Conservation (phyloP, 1,140 invertebrate species). For the Latrodectus geometricus region DNA sequence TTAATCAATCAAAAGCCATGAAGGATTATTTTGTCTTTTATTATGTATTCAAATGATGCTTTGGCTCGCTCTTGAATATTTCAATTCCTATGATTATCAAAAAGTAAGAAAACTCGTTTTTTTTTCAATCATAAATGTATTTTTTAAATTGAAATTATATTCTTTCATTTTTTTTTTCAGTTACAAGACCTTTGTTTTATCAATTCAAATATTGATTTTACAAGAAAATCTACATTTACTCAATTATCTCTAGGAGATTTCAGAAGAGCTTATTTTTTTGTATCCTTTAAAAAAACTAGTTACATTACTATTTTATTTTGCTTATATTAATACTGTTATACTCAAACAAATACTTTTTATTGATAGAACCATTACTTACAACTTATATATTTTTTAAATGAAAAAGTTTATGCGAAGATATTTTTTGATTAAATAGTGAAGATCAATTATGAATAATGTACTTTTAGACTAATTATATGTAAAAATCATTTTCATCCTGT, state of each 20-base stretch:
- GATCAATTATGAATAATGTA: too few species aligned
- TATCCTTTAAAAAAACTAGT: constrained; percentile 70
- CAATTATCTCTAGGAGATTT: constrained; percentile 69
- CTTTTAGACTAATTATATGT: not conserved
- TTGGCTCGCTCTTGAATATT: constrained; percentile 70
- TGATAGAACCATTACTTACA: too few species aligned
- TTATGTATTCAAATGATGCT: constrained; percentile 69
- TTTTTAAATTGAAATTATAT: not conserved
- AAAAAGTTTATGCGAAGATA: too few species aligned
- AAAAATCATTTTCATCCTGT: not conserved
- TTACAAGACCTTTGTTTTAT: constrained; percentile 54
- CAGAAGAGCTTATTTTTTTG: constrained; percentile 74
- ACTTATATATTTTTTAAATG: too few species aligned
- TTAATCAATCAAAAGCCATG: constrained; percentile 67
- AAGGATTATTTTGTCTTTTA: constrained; percentile 72
- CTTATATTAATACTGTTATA: too few species aligned
- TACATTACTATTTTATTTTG: not conserved
- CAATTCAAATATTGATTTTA: constrained; percentile 1
- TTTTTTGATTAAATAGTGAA: too few species aligned
- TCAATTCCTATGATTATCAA: constrained; percentile 49
- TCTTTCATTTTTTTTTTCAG: constrained; percentile 9
- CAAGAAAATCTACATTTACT: constrained; percentile 61
- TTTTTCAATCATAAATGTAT: not conserved
- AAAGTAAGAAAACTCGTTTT: constrained; percentile 20
- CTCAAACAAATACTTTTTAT: too few species aligned